Evolutionary conservation across 2,888 invertebrate species (phyloP).

Genomic region (Tenthredo livida): DNA sequence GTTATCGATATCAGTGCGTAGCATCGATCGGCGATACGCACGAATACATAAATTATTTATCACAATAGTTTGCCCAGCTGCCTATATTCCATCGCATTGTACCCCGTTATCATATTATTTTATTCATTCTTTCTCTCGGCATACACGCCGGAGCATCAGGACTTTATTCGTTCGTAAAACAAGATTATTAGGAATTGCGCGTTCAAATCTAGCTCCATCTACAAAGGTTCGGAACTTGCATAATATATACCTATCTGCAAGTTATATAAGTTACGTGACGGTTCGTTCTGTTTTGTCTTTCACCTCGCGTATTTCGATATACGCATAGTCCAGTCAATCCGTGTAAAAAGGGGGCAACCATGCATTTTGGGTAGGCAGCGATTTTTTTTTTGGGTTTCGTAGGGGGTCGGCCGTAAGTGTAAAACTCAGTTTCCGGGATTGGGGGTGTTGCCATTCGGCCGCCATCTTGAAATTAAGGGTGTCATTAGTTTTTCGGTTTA

Average conservation of each 20-base stretch:
- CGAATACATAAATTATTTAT: conserved; percentile 28
- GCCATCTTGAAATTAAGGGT: too few species aligned
- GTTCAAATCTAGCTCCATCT: neutral
- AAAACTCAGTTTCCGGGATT: too few species aligned
- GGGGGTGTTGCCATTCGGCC: too few species aligned
- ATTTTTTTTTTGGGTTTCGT: too few species aligned
- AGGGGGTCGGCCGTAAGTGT: too few species aligned
- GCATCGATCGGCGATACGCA: conserved; percentile 31
- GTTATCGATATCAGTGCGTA: conserved; percentile 29
- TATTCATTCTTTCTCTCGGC: conserved; percentile 8
- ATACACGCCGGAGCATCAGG: too few species aligned
- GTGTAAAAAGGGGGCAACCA: too few species aligned
- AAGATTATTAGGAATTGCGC: neutral
- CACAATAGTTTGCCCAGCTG: conserved; percentile 28
- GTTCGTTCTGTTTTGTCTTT: neutral
- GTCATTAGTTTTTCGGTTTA: too few species aligned
- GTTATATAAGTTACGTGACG: neutral
- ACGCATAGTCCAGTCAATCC: too few species aligned
- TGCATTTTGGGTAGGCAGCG: too few species aligned
- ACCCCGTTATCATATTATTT: conserved; percentile 29
- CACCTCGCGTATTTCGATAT: neutral
- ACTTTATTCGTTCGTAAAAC: neutral
- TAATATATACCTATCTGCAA: neutral
- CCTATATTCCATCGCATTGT: neutral
- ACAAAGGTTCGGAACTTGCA: neutral